phyloP scores from a whole-genome alignment of 2,797 vertebrate genomes.

The Sparus aurata region DNA sequence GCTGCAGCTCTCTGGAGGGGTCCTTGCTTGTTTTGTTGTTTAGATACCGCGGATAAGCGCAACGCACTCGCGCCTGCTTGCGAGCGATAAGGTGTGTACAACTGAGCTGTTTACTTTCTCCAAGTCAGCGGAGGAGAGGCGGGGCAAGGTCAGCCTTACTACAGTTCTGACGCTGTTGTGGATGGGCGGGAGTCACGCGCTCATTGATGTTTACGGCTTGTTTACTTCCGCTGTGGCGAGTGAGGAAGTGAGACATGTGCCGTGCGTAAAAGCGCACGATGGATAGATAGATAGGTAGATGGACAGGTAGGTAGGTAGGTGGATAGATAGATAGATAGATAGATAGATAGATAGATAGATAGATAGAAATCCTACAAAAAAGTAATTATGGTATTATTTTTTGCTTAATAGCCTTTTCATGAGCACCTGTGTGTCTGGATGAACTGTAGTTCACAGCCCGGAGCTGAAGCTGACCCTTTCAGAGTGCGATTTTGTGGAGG shows the following conservation, averaged over 20 bases:
- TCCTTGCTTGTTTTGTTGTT: slow-evolving; percentile 49
- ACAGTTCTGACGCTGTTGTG: slow-evolving; percentile 22
- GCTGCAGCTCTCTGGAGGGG: slow-evolving; percentile 28
- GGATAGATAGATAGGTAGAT: neutral
- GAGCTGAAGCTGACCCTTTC: neutral
- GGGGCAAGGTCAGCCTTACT: slow-evolving; percentile 34
- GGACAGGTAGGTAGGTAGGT: neutral
- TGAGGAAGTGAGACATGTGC: neutral
- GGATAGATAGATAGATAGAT: neutral
- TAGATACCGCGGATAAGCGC: slow-evolving; percentile 70
- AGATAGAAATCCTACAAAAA: neutral
- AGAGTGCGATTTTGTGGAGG: neutral
- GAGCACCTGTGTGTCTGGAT: neutral
- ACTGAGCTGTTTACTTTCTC: slow-evolving; percentile 80
- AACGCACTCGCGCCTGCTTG: slow-evolving; percentile 68
- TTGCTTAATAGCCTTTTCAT: neutral
- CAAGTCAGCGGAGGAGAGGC: slow-evolving; percentile 36
- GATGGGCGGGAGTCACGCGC: slow-evolving; percentile 57
- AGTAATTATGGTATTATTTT: neutral
- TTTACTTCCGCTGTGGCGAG: neutral
- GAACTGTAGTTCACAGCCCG: neutral
- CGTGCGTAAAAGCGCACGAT: slow-evolving; percentile 54
- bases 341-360: neutral
- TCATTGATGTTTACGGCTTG: slow-evolving; percentile 63
- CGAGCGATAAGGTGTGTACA: slow-evolving; percentile 76